Evolutionary conservation across 2,888 invertebrate genomes (phyloP).

Genomic region (Aethes cnicana): DNA sequence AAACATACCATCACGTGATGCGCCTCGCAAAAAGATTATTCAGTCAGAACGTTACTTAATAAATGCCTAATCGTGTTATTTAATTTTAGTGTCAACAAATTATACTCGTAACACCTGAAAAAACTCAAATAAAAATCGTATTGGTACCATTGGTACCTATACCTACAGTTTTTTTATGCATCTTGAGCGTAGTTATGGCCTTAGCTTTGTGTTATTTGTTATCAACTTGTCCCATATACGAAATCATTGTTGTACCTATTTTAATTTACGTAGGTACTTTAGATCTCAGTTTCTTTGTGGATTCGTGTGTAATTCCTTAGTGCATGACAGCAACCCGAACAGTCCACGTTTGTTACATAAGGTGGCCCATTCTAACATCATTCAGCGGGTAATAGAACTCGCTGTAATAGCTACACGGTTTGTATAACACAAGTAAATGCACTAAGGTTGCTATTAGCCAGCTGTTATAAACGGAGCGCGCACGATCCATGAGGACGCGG

Average conservation of each 20-base stretch:
- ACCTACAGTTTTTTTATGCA: no score
- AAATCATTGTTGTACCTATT: no score
- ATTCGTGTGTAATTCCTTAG: no score
- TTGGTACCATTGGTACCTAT: no score
- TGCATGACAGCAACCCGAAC: no score
- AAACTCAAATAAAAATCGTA: no score
- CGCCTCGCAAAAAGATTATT: slow-evolving; percentile 5
- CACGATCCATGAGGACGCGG: slow-evolving; percentile 19
- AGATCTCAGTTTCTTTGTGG: no score
- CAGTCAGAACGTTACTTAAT: background rate
- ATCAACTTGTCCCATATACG: background rate
- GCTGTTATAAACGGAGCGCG: slow-evolving; percentile 14
- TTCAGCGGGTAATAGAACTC: slow-evolving; percentile 1
- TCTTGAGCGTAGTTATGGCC: no score
- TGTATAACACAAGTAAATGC: slow-evolving; percentile 19
- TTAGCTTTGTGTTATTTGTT: background rate
- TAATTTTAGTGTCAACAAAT: background rate
- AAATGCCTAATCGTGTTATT: slow-evolving; percentile 1
- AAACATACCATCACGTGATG: slow-evolving; percentile 22
- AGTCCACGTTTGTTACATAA: no score
- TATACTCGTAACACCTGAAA: no score
- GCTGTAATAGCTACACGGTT: slow-evolving; percentile 10
- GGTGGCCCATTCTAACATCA: no score
- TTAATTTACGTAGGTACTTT: no score
- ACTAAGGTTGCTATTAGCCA: slow-evolving; percentile 9